Conservation (phyloP, 2,113 vertebrate species). For the Polypterus senegalus region DNA sequence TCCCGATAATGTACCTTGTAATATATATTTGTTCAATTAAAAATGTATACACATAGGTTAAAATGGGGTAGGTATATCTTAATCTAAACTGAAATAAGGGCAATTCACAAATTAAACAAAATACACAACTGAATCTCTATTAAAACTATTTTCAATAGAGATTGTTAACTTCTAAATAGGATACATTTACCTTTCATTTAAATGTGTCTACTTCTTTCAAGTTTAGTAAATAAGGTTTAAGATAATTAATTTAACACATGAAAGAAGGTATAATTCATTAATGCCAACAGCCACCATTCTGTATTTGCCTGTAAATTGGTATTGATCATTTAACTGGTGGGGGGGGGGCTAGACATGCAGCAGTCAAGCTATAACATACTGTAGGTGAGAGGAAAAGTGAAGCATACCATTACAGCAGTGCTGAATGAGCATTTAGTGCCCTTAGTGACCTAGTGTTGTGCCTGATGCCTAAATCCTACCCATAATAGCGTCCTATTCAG, state of each 20-base stretch:
- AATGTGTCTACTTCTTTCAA: constrained; percentile 12
- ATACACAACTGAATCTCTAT: too few relatives aligned
- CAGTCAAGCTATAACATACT: constrained; percentile 18
- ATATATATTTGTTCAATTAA: too few relatives aligned
- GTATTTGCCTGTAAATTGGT: constrained; percentile 67
- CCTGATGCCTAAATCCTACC: constrained; percentile 40
- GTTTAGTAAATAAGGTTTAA: constrained; percentile 28
- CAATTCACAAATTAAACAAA: too few relatives aligned
- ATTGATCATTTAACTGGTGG: constrained; percentile 44
- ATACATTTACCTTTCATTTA: too few relatives aligned
- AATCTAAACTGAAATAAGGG: too few relatives aligned
- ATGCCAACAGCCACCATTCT: constrained; percentile 49
- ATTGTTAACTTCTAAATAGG: too few relatives aligned
- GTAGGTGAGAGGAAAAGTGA: constrained; percentile 43
- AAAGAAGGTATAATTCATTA: constrained; percentile 66
- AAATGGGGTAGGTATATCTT: too few relatives aligned
- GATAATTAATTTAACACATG: constrained; percentile 11
- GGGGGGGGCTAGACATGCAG: constrained; percentile 14
- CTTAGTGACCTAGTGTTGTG: constrained; percentile 30
- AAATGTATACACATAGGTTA: too few relatives aligned
- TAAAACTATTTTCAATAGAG: too few relatives aligned
- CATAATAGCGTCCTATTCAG: constrained; percentile 36
- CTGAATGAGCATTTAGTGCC: constrained; percentile 38
- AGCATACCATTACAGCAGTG: constrained; percentile 21
- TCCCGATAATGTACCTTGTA: too few relatives aligned